A percentile compares a stretch with the other conserved stretches of the same genome.
Evolutionary conservation across 1,140 invertebrate genomes (phyloP).

Genomic region (Chionoecetes opilio): DNA sequence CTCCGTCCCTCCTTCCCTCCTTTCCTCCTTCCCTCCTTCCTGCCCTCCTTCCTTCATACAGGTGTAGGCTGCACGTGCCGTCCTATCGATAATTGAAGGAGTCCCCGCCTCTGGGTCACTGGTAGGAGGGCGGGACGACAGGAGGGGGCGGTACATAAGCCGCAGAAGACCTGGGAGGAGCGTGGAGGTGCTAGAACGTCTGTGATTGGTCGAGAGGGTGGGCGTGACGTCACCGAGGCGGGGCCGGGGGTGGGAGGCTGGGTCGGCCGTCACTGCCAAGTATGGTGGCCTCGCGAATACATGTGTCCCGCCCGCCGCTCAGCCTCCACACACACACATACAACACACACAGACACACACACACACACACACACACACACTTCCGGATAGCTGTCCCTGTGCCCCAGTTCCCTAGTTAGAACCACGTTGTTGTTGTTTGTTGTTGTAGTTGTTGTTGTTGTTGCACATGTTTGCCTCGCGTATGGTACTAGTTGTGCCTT

Average conservation of each 20-base stretch:
- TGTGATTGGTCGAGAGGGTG: not conserved
- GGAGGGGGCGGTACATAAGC: not conserved
- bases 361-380: not conserved
- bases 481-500: not conserved
- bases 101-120: not conserved
- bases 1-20: no score
- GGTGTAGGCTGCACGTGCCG: not conserved
- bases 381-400: constrained; percentile 3
- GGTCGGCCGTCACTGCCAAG: not conserved
- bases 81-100: not conserved
- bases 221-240: not conserved
- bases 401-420: constrained; percentile 2
- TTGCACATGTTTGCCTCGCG: not conserved
- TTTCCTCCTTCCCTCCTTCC: no score
- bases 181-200: not conserved
- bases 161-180: not conserved
- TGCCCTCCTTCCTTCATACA: not conserved
- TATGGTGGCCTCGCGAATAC: not conserved
- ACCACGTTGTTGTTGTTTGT: not conserved
- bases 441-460: not conserved
- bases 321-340: not conserved
- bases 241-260: constrained; percentile 23
- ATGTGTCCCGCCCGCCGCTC: not conserved
- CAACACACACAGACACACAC: not conserved
- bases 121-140: not conserved